Evolutionary conservation across 2,113 vertebrate species (phyloP), one percentile per base, ranked within the genome.

Genomic region (Etia nguti): DNA sequence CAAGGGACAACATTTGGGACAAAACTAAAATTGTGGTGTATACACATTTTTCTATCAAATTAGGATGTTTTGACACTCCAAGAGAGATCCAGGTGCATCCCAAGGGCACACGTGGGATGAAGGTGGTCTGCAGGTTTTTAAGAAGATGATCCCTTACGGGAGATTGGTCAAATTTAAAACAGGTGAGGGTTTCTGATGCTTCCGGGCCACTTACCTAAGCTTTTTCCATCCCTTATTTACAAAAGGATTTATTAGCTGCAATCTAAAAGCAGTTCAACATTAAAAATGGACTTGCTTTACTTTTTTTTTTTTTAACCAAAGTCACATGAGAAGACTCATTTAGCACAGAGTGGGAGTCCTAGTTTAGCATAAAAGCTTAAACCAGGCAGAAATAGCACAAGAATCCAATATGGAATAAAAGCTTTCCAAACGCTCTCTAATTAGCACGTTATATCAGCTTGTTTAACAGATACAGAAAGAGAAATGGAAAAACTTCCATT

Each of bases 381-480:
- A 34, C 16, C 73, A 77, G 73, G 26, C 43, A 52, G 73, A 50
- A 77, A 77, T 50, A 77, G 43, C 16, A 0, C 26, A 29, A 31
- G 29, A 50, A 24, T 50, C 43, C 43, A 50, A 50, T 13, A 50
- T 31, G 70, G 26, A 77, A 77, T 50, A 29, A 77, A 77, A 50
- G 70, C 43, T 31, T 50, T 77, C 12, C 70, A 50, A 77, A 77
- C 10, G 16, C 43, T 75, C 68, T 48, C 73, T 77, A 77, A 77
- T 77, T 77, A 77, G 18, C 73, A 1, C 10, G 11, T 77, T 77
- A 77, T 77, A 77, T 77, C 73, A 77, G 46, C 26, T 50, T 13
- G 1, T 52, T 77, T 52, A 77, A 77, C 73, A 77, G 73, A 77
- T 77, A 77, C 73, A 31, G 18, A 77, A 77, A 52, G 73, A 77